Base-by-base conservation (phyloP, 1,140 invertebrate genomes). In the Papilio polyxenes region DNA sequence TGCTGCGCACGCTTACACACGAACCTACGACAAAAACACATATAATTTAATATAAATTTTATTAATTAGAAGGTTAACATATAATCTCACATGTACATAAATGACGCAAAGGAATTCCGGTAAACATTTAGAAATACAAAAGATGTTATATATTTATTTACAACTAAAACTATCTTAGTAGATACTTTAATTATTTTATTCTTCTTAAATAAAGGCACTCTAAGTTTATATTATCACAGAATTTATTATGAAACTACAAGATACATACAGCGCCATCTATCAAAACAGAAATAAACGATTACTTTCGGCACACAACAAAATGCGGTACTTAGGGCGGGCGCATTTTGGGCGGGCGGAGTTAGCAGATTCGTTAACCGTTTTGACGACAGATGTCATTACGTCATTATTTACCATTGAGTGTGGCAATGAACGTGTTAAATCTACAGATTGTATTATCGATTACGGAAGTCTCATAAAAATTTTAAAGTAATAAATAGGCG, bases 1-100 rank as follows among this genome's bases (percentile, higher is more conserved):
- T 94, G 81, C 85, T 91, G 87, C 85, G 85, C 83, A 69, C 87
- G 81, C 80, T 86, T 87, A 89, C 87, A 62, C 82, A 51, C 85
- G n/a, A 51, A 72, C 76, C 87, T 90, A 83, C 10, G 84, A 90
- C 78, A 85, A 82, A 84, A 83, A 79, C 82, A 59, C 69, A 84
- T 77, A 83, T 4, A 44, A 44, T 44, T 31, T 31, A 31, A 0
- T 31, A 31, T 31, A 31, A 31, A 37, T 72, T 72, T 72, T 37
- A 37, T 15, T 72, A 11, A 31, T 65, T 31, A 65, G 2, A 23
- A 11, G 3, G 13, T 59, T 20, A 59, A 59, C n/a, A 20, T 59
- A 20, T 5, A 59, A 59, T n/a, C 17, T 56, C 56, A 20, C 15
- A 59, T n/a, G n/a, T 7, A 59, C 8, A n/a, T 59, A n/a, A 59